A percentile compares a stretch with the other conserved stretches of the same genome.
Evolutionary conservation across 2,113 vertebrate species (phyloP).

Genomic region (Salvator merianae): DNA sequence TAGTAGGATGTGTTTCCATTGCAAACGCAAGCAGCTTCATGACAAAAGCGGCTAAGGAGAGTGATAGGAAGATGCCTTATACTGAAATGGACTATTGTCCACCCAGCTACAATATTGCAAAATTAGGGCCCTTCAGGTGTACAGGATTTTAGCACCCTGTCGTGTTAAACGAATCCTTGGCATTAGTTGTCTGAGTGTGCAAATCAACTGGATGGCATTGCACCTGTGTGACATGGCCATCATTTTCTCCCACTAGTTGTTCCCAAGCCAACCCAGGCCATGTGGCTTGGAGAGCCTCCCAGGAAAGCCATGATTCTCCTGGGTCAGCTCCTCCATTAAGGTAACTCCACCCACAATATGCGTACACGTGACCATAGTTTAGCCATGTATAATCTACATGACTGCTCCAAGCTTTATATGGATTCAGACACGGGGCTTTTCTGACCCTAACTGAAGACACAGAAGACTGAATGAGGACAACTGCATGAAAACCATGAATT

Average conservation of each 20-base stretch:
- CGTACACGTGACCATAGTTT: no score
- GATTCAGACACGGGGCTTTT: neutral
- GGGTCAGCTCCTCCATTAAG: no score
- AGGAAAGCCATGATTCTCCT: no score
- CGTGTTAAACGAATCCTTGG: no score
- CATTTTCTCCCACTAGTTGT: no score
- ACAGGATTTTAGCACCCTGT: neutral
- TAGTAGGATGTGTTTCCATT: neutral
- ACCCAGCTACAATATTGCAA: neutral
- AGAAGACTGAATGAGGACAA: neutral
- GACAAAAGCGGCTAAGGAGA: neutral
- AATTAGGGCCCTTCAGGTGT: neutral
- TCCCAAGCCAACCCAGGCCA: neutral
- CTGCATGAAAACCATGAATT: neutral
- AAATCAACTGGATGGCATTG: no score
- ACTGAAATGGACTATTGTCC: neutral
- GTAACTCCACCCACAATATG: no score
- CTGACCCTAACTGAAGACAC: neutral
- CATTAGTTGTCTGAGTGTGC: no score
- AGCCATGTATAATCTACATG: no score
- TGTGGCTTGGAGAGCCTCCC: neutral
- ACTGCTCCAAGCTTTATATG: no score
- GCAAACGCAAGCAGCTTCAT: neutral
- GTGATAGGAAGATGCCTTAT: neutral
- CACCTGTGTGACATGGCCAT: no score